Evolutionary conservation across 2,797 vertebrate species (phyloP), one percentile per base, ranked within the genome.

Genomic region (Melanotaenia trifasciata): DNA sequence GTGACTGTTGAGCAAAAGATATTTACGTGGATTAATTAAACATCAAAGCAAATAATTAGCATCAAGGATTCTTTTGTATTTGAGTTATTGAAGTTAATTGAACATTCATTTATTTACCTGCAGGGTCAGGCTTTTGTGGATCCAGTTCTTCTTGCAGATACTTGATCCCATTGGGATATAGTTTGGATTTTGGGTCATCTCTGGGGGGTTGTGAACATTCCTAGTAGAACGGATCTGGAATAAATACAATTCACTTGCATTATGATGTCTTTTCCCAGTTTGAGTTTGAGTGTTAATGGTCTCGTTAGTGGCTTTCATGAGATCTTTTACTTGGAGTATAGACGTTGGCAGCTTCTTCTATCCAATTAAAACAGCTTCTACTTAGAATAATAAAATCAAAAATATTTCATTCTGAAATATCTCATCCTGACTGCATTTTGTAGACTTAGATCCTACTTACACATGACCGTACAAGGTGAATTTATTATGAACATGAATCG

Each of bases 401-500:
- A 26, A 9, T 67, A 11, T 16, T 12, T 0, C 28, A 30, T 30
- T 36, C 18, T 61, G 8, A 67, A 33, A 14, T 43, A 26, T 40
- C 28, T 67, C 3, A 58, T 11, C 24, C 20, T 5, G 28, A 43
- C 40, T 43, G 40, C 3, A 16, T 13, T 14, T 14, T 40, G 38
- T 2, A 26, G 50, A 38, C 51, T 59, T 76, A 24, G 57, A 66
- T 80, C 26, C 71, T 30, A 20, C 68, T 43, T 18, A 36, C 38
- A 36, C 38, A 70, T 36, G 66, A 76, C 57, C 40, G 35, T 47
- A 20, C 1, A n/a, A 67, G 65, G 36, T 54, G 76, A 69, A 64
- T 79, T 81, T 71, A 82, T 78, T 72, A 64, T 70, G 78, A 76
- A 30, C 74, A 76, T n/a, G 58, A 57, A 54, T 68, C 4, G 71